Conservation (phyloP, 1,140 invertebrate genomes). For the Pseudachorutes palmiensis region DNA sequence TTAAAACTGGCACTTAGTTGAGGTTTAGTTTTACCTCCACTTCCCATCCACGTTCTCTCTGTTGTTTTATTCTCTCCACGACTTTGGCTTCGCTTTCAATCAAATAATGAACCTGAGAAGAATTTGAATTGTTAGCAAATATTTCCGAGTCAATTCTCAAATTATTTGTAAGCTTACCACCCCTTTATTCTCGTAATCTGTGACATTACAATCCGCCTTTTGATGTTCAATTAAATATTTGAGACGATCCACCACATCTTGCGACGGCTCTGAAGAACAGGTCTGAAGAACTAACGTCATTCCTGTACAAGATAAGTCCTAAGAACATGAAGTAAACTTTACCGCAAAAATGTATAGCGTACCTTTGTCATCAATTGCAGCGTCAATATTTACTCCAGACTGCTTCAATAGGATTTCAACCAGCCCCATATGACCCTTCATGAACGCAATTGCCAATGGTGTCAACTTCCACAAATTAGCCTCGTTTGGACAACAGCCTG, state of each 20-base stretch:
- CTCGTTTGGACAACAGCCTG: slow-evolving; percentile 43
- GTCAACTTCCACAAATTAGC: slow-evolving; percentile 50
- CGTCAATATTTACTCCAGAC: slow-evolving; percentile 47
- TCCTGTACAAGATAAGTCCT: slow-evolving; percentile 19
- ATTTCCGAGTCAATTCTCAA: no score
- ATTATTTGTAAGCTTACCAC: slow-evolving; percentile 41
- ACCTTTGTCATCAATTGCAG: slow-evolving; percentile 41
- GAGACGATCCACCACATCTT: slow-evolving; percentile 40
- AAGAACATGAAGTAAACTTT: no score
- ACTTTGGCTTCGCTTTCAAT: slow-evolving; percentile 2
- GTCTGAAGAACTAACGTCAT: slow-evolving; percentile 24
- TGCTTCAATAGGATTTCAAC: slow-evolving; percentile 46
- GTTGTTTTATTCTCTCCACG: background rate
- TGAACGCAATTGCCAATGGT: slow-evolving; percentile 46
- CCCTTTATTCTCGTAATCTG: slow-evolving; percentile 45
- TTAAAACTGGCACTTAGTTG: no score
- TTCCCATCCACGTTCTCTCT: background rate
- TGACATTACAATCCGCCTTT: slow-evolving; percentile 43
- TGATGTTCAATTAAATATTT: slow-evolving; percentile 44
- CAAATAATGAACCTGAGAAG: slow-evolving; percentile 28
- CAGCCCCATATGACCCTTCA: slow-evolving; percentile 47
- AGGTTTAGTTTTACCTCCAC: background rate
- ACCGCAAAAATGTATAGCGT: no score
- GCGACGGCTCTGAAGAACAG: background rate
- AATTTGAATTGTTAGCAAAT: no score